Evolutionary conservation across 2,113 vertebrate species (phyloP).

Genomic region (Vanacampus margaritifer): DNA sequence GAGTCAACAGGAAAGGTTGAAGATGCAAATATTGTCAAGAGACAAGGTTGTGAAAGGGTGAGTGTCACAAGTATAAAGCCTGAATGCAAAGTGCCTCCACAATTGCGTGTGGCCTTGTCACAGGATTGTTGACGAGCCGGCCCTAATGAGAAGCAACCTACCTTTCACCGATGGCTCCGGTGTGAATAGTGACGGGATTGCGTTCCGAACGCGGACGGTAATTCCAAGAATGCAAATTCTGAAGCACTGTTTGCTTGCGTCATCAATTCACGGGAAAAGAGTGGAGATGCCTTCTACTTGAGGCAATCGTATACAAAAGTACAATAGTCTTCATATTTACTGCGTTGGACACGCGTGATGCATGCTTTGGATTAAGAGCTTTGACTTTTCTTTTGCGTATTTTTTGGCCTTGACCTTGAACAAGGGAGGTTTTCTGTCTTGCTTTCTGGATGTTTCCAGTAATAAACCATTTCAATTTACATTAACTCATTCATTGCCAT

Average conservation of each 20-base stretch:
- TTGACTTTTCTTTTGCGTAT: not conserved
- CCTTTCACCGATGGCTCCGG: not conserved
- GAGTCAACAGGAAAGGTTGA: not conserved
- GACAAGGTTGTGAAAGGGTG: not conserved
- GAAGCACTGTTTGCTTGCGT: not conserved
- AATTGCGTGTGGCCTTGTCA: conserved; percentile 49
- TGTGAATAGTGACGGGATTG: not conserved
- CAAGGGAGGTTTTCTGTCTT: not conserved
- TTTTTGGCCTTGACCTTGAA: not conserved
- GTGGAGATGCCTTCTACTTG: not conserved
- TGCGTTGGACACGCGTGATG: not conserved
- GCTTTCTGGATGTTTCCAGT: not conserved
- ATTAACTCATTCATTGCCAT: no score
- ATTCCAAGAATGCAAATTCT: not conserved
- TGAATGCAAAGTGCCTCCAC: conserved; percentile 8
- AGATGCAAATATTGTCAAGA: conserved; percentile 15
- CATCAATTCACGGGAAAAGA: not conserved
- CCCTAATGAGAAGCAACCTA: not conserved
- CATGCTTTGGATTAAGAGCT: no score
- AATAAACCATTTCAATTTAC: not conserved
- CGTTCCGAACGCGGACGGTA: not conserved
- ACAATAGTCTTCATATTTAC: not conserved
- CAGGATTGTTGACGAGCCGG: conserved; percentile 2
- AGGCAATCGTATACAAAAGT: not conserved
- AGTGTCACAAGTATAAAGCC: conserved; percentile 30